Conservation (phyloP, 1,140 invertebrate species). For the Neocloeon triangulifer region DNA sequence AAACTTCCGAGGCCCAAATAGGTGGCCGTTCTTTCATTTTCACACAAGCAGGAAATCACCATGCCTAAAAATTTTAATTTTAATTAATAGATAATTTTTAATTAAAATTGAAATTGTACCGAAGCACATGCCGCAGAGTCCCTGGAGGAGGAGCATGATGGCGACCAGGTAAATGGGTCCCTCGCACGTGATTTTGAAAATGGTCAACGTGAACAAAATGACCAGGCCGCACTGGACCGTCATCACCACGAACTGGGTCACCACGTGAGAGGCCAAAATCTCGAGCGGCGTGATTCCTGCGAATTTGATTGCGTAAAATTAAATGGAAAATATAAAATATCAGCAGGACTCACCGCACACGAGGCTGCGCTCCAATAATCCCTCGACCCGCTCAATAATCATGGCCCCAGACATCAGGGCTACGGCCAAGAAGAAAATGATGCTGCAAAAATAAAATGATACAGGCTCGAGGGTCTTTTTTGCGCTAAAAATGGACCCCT, state of each 20-base stretch:
- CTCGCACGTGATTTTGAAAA: slow-evolving; percentile 23
- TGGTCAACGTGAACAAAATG: slow-evolving; percentile 42
- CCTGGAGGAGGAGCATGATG: slow-evolving; percentile 25
- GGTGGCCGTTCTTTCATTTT: slow-evolving; percentile 8
- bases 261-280: slow-evolving; percentile 59
- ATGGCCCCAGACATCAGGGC: slow-evolving; percentile 77
- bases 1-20: slow-evolving; percentile 9
- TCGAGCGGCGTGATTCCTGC: slow-evolving; percentile 31
- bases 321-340: too few species aligned
- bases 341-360: slow-evolving; percentile 39
- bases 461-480: too few species aligned
- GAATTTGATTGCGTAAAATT: too few species aligned
- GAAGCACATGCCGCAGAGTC: slow-evolving; percentile 29
- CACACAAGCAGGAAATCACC: slow-evolving; percentile 7
- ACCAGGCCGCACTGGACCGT: slow-evolving; percentile 61
- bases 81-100: neutral
- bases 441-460: slow-evolving; percentile 30
- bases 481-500: too few species aligned
- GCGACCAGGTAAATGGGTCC: slow-evolving; percentile 24
- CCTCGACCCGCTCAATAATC: slow-evolving; percentile 74
- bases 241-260: slow-evolving; percentile 76
- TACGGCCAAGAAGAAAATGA: slow-evolving; percentile 84
- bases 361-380: slow-evolving; percentile 65
- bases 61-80: slow-evolving; percentile 6
- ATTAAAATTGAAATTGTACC: slow-evolving; percentile 14